Percentiles rank a stretch among this genome's conserved stretches.
Conservation (phyloP, 2,797 vertebrate species). For the Borostomias antarcticus region DNA sequence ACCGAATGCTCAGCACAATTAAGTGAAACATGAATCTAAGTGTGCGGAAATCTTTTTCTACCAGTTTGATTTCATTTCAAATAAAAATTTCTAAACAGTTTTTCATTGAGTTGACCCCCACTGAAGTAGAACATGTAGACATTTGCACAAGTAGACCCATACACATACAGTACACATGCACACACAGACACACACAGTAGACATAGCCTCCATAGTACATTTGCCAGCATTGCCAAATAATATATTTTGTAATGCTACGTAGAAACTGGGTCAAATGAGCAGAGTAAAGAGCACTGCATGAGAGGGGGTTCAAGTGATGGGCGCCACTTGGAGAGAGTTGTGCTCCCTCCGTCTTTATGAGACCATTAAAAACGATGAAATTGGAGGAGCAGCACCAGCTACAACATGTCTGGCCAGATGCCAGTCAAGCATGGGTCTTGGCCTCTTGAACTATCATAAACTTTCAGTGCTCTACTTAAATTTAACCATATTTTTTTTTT, state of each 20-base stretch:
- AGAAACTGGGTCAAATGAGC: constrained; percentile 11
- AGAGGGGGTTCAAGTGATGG: constrained; percentile 16
- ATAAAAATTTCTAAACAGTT: no score
- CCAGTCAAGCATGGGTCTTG: background rate
- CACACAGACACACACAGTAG: constrained; percentile 3
- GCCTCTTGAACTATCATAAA: background rate
- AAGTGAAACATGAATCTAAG: no score
- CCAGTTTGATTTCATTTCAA: no score
- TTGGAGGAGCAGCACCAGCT: background rate
- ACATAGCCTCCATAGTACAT: background rate
- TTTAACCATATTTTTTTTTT: background rate
- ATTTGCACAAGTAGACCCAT: background rate
- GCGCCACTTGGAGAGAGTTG: background rate
- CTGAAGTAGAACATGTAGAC: no score
- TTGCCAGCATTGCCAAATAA: background rate
- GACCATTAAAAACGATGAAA: constrained; percentile 33
- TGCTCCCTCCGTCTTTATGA: constrained; percentile 20
- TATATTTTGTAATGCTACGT: background rate
- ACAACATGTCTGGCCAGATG: constrained; percentile 4
- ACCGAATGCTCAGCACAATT: no score
- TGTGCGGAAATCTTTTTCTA: no score
- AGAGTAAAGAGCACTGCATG: constrained; percentile 28
- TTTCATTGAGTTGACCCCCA: no score
- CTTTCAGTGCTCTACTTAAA: background rate
- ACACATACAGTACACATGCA: constrained; percentile 2